Conservation (phyloP, 53 echinoderm and acorn worm species). For the Holothuria leucospilota region DNA sequence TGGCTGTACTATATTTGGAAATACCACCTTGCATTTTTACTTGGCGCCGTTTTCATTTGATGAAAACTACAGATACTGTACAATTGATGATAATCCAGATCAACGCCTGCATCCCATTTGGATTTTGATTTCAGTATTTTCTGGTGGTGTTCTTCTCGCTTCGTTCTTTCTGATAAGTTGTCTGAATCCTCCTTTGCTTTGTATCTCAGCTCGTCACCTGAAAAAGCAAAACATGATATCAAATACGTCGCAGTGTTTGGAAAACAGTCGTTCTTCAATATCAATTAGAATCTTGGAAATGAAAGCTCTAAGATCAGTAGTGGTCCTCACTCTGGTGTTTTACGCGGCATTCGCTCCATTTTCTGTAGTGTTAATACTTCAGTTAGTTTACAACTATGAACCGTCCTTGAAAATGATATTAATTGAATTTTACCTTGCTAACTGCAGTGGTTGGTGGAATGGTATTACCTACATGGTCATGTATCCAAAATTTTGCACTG, state of each 20-base stretch:
- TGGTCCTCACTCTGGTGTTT: neutral
- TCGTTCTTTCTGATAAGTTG: neutral
- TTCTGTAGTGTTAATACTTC: neutral
- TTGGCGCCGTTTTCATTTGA: too few species aligned
- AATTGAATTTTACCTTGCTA: neutral
- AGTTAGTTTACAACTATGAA: neutral
- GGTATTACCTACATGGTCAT: neutral
- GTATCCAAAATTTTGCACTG: constrained; percentile 7
- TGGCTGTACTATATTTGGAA: too few species aligned
- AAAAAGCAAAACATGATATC: neutral
- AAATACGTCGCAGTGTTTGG: neutral
- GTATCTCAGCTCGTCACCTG: neutral
- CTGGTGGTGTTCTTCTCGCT: neutral
- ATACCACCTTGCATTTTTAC: too few species aligned
- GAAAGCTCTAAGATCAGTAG: neutral
- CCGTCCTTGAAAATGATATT: neutral
- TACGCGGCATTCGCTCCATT: neutral
- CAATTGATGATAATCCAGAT: neutral
- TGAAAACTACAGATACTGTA: too few species aligned
- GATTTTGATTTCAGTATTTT: neutral
- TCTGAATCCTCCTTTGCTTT: neutral
- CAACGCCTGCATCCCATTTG: constrained; percentile 5
- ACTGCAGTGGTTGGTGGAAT: constrained; percentile 1
- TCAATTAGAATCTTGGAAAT: neutral
- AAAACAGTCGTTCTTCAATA: too few species aligned